A percentile compares a stretch with the other conserved stretches of the same genome.
These are phyloP conservation scores for Helicoverpa zea DNA, from an alignment of 1,140 invertebrate species.

Conservation along the genomic window DNA sequence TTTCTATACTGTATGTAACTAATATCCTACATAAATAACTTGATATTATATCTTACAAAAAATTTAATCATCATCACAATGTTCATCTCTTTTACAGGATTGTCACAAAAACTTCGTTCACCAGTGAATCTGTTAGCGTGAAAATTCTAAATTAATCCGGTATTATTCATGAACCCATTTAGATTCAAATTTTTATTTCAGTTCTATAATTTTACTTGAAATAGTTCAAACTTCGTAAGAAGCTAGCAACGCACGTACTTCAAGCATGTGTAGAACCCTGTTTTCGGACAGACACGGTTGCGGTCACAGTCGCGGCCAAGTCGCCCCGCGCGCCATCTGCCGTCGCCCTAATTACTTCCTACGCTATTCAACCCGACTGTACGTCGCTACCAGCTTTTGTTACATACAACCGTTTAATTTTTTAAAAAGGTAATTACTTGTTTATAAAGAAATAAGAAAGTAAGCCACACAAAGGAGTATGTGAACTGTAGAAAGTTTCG, in stretches of 20 bases:
- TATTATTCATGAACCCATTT: no score
- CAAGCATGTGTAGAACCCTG: conserved; percentile 45
- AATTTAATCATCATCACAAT: no score
- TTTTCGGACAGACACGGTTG: conserved; percentile 61
- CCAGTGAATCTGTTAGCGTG: no score
- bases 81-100: no score
- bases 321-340: conserved; percentile 73
- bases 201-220: not conserved
- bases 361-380: conserved; percentile 69
- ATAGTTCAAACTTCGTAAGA: not conserved
- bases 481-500: conserved; percentile 73
- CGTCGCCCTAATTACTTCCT: conserved; percentile 79
- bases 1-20: no score
- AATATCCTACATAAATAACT: no score
- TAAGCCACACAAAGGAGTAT: conserved; percentile 70
- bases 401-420: conserved; percentile 70
- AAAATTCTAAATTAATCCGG: no score
- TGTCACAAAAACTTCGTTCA: no score
- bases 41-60: no score
- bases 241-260: conserved; percentile 43
- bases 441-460: conserved; percentile 80
- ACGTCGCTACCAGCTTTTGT: conserved; percentile 69
- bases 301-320: conserved; percentile 63
- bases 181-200: not conserved
- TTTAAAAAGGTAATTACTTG: conserved; percentile 78